phyloP scores from a whole-genome alignment of 2,888 invertebrate species.

The Lutraria lutraria region DNA sequence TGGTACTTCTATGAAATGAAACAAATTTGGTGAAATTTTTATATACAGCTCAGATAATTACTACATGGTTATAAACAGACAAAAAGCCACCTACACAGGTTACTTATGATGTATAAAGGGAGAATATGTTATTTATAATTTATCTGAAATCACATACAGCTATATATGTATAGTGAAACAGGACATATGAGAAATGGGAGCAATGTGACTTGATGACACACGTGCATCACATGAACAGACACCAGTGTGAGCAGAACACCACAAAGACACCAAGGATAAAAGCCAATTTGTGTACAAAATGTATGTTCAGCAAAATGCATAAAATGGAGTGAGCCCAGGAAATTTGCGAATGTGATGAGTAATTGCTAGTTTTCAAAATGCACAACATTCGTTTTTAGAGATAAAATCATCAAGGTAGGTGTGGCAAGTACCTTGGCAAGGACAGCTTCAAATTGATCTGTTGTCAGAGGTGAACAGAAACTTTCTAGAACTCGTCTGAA shows the following conservation, averaged over 20 bases:
- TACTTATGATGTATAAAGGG: neutral
- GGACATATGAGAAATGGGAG: too few species aligned
- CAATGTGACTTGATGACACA: too few species aligned
- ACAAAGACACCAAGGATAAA: too few species aligned
- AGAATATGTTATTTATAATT: neutral
- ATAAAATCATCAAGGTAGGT: slow-evolving; percentile 20
- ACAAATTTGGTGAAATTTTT: neutral
- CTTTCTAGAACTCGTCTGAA: slow-evolving; percentile 84
- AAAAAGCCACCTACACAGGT: neutral
- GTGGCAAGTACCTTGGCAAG: slow-evolving; percentile 81
- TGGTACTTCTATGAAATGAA: neutral
- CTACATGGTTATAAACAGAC: neutral
- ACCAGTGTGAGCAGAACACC: too few species aligned
- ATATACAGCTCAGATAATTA: neutral
- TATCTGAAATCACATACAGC: neutral
- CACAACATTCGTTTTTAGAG: slow-evolving; percentile 7
- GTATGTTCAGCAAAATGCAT: too few species aligned
- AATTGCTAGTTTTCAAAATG: neutral
- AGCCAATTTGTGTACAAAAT: too few species aligned
- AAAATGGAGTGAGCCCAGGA: too few species aligned
- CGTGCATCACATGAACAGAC: too few species aligned
- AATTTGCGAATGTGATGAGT: neutral
- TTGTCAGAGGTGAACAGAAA: slow-evolving; percentile 83
- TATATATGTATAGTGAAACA: too few species aligned
- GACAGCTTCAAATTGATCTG: slow-evolving; percentile 84